A percentile compares a stretch with the other conserved stretches of the same genome.
These are phyloP conservation scores for Ellobius talpinus DNA, from an alignment of 2,113 vertebrate genomes.

Conservation along the genomic window DNA sequence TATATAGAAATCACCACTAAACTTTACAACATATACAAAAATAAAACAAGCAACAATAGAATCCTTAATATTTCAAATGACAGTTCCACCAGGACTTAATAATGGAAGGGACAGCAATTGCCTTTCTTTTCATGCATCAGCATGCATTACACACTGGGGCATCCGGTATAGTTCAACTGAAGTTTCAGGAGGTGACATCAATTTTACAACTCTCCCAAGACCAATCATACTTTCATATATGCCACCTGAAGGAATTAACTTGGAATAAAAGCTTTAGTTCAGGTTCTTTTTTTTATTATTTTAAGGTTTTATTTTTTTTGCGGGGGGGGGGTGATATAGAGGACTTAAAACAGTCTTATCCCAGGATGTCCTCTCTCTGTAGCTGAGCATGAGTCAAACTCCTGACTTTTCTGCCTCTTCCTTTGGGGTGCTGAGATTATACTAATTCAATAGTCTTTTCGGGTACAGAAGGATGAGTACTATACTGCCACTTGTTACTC, in stretches of 20 bases:
- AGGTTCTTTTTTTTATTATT: neutral
- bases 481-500: neutral
- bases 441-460: neutral
- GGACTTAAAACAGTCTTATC: neutral
- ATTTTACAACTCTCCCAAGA: neutral
- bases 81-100: constrained; percentile 2
- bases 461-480: neutral
- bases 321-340: accelerated
- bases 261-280: constrained; percentile 7
- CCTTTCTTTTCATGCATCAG: neutral
- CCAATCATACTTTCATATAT: constrained; percentile 10
- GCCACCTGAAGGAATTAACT: constrained; percentile 1
- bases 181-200: neutral
- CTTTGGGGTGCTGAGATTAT: neutral
- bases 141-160: neutral
- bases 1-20: constrained; percentile 35
- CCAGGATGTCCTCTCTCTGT: neutral
- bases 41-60: neutral
- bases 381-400: neutral
- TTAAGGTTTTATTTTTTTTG: neutral
- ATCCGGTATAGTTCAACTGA: constrained; percentile 31
- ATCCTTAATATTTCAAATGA: neutral
- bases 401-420: neutral
- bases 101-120: neutral
- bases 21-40: constrained; percentile 32